phyloP scores from a whole-genome alignment of 2,113 vertebrate species.

The Oreamnos americanus region DNA sequence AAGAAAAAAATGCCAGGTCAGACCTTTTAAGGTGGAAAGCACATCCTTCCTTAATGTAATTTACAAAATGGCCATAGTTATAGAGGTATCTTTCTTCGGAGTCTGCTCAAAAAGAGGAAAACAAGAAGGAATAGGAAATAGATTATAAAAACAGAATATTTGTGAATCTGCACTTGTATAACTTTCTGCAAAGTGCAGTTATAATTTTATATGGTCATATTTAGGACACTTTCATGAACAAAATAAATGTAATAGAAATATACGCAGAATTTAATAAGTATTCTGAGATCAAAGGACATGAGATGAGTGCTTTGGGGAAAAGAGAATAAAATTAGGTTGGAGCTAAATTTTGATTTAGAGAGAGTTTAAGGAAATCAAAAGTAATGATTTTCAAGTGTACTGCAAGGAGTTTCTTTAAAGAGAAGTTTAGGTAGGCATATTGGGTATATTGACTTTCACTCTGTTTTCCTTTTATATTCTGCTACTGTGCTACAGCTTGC shows the following conservation, averaged over 20 bases:
- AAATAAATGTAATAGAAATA: neutral
- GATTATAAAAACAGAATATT: neutral
- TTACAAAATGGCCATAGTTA: neutral
- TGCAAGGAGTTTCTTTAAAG: constrained; percentile 21
- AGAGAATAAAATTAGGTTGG: neutral
- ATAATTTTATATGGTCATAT: neutral
- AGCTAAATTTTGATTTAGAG: constrained; percentile 5
- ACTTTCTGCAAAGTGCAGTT: neutral
- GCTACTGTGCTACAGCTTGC: neutral
- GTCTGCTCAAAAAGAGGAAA: neutral
- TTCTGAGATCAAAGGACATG: constrained; percentile 12
- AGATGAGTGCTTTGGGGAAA: neutral
- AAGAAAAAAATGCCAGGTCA: neutral
- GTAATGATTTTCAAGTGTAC: neutral
- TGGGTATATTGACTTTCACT: neutral
- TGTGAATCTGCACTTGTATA: neutral
- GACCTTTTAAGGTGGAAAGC: neutral
- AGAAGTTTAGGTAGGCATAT: neutral
- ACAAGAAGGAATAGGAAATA: neutral
- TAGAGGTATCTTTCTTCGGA: neutral
- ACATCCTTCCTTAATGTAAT: neutral
- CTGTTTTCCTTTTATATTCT: neutral
- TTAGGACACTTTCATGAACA: neutral
- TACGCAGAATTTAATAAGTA: neutral
- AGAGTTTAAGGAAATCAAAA: neutral